Base-by-base conservation (phyloP, 2,113 vertebrate species). In the Trogon surrucura region DNA sequence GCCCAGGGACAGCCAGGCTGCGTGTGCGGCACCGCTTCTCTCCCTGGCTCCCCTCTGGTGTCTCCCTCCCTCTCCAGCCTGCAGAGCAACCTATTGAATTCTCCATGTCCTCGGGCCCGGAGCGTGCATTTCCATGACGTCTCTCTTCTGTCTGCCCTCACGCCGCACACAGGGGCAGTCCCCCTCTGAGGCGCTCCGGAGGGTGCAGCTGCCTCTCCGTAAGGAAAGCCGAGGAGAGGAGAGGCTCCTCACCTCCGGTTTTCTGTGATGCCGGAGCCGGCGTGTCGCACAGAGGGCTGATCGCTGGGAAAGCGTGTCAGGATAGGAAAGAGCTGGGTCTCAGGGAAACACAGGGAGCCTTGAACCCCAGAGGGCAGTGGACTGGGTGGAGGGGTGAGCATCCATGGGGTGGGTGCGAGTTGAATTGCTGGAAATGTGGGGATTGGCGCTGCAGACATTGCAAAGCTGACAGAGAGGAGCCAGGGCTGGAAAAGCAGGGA, bases 111-210 rank as follows among this genome's bases (percentile, higher is more conserved):
- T 93, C 69, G 0, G 96, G 97, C 96, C 89, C 71, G 20, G 60
- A 96, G 84, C 67, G 34, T 97, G 97, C 96, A 94, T 97, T 98
- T 98, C 97, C 98, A 98, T 97, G 98, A 98, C 93, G 97, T 94
- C 93, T 92, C 41, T 41, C 66, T 61, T 70, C 98, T 97, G 95
- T 97, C 98, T 98, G 96, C 82, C 75, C 67, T 83, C 58, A 13
- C 41, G 34, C 60, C 15, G 16, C 10, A 0, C 85, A 78, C n/a
- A 69, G 85, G 95, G 81, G 86, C 92, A 93, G 95, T 88, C 72
- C 93, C 88, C 50, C 80, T 79, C 57, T 5, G 11, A 95, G 85
- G 82, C 7, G 0, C 36, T 84, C 74, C 7, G 18, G 95, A 91
- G 71, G 20, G 64, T 69, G 30, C 62, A 75, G 91, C 83, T 47